phyloP scores from a whole-genome alignment of 37 sponge, comb jelly and placozoan species.

The Agelas oroides region DNA sequence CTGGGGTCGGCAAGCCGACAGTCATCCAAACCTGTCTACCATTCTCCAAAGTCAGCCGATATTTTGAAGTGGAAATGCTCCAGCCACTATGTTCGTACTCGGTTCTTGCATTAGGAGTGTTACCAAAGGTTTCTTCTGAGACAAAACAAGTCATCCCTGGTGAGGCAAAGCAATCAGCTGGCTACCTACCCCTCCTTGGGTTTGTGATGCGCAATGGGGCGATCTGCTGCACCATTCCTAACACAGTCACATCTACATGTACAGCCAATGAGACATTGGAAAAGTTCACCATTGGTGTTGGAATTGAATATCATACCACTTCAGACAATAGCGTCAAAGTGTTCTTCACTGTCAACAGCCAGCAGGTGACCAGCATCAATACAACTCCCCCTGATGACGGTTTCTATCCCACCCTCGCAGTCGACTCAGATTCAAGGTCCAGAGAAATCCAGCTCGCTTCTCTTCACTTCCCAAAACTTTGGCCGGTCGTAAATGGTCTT shows the following conservation, averaged over 20 bases:
- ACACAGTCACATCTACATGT: not conserved
- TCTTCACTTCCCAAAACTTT: slow-evolving; percentile 35
- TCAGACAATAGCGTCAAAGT: slow-evolving; percentile 9
- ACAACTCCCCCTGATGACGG: slow-evolving; percentile 33
- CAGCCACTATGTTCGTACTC: slow-evolving; percentile 1
- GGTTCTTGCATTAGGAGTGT: slow-evolving; percentile 39
- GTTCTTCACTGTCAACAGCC: slow-evolving; percentile 65
- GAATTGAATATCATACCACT: slow-evolving; percentile 18
- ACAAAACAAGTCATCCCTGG: slow-evolving; percentile 38
- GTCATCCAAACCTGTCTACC: slow-evolving; percentile 39
- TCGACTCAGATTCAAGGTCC: slow-evolving; percentile 22
- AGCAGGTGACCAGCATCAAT: slow-evolving; percentile 34
- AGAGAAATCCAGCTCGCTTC: not conserved
- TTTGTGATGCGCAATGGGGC: slow-evolving; percentile 44
- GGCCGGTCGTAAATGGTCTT: slow-evolving; percentile 27
- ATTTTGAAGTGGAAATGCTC: slow-evolving; percentile 47
- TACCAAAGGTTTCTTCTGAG: slow-evolving; percentile 7
- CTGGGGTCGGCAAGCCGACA: not conserved
- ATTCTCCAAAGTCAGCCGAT: slow-evolving; percentile 20
- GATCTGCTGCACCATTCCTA: slow-evolving; percentile 19
- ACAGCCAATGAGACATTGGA: not conserved
- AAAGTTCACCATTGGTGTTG: slow-evolving; percentile 47
- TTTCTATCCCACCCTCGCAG: slow-evolving; percentile 44
- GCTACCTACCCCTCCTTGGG: slow-evolving; percentile 55
- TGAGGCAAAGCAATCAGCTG: slow-evolving; percentile 33